Evolutionary conservation across 2,797 vertebrate species (phyloP).

Genomic region (Hyperoplus immaculatus): DNA sequence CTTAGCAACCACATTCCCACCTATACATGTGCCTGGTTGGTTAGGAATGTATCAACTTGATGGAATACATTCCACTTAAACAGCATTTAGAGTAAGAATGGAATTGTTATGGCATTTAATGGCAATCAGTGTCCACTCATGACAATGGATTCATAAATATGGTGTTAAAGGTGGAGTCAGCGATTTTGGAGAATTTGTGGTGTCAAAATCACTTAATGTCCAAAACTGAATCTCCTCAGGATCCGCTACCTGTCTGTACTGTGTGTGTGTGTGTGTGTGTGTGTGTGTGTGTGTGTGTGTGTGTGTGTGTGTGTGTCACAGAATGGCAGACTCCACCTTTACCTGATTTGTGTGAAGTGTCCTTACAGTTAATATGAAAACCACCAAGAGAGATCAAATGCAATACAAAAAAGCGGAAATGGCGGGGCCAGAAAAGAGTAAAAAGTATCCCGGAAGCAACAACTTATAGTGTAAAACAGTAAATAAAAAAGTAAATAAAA

Average conservation of each 20-base stretch:
- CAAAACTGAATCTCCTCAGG: no score
- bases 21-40: slow-evolving; percentile 7
- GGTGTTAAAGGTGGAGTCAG: background rate
- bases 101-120: slow-evolving; percentile 10
- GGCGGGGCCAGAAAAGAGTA: background rate
- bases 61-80: slow-evolving; percentile 24
- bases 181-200: no score
- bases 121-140: slow-evolving; percentile 23
- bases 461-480: slow-evolving; percentile 19
- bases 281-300: no score
- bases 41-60: slow-evolving; percentile 40
- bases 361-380: slow-evolving; percentile 23
- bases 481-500: slow-evolving; percentile 14
- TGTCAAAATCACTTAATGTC: no score
- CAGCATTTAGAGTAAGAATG: slow-evolving; percentile 17
- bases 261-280: no score
- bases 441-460: slow-evolving; percentile 2
- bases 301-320: no score
- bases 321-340: no score
- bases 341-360: slow-evolving; percentile 16
- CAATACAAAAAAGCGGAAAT: background rate
- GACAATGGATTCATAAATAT: slow-evolving; percentile 27
- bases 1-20: slow-evolving; percentile 4
- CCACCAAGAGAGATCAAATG: slow-evolving; percentile 10
- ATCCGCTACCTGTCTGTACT: no score